These are phyloP conservation scores for Urocolius indicus DNA, from an alignment of 2,113 vertebrate genomes.

Conservation along the genomic window DNA sequence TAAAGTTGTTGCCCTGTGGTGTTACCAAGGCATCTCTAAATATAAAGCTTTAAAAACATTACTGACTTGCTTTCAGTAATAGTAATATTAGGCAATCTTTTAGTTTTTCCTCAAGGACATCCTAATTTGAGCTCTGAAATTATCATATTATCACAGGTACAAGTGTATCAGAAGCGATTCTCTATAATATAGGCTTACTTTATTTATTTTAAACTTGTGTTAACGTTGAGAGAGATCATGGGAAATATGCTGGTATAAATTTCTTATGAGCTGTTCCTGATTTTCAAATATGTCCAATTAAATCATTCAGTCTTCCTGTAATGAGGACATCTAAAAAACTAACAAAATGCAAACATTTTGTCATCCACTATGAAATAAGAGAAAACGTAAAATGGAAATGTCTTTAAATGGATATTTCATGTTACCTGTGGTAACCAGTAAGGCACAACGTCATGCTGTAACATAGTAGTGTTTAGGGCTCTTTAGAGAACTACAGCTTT, in stretches of 20 bases:
- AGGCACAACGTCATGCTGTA: not conserved
- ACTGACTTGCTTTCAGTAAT: slow-evolving; percentile 27
- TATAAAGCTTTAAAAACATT: slow-evolving; percentile 51
- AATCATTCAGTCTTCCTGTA: not conserved
- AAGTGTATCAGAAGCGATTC: not conserved
- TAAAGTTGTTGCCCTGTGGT: not conserved
- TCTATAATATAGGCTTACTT: not conserved
- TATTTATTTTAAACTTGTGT: slow-evolving; percentile 4
- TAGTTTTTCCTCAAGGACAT: slow-evolving; percentile 20
- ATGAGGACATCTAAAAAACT: not conserved
- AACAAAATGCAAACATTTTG: not conserved
- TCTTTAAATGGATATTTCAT: not conserved
- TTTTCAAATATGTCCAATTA: not conserved
- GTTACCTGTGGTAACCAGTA: not conserved
- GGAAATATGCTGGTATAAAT: not conserved
- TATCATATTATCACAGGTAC: not conserved
- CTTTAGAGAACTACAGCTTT: not conserved
- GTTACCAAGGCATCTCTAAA: slow-evolving; percentile 20
- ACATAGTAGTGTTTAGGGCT: not conserved
- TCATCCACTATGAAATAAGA: not conserved
- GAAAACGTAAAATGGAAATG: not conserved
- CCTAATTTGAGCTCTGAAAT: slow-evolving; percentile 17
- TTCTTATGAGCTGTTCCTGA: not conserved
- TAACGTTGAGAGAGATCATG: not conserved
- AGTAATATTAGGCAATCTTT: slow-evolving; percentile 57